Conservation (phyloP, 2,113 vertebrate genomes). For the Pterocles burchelli region DNA sequence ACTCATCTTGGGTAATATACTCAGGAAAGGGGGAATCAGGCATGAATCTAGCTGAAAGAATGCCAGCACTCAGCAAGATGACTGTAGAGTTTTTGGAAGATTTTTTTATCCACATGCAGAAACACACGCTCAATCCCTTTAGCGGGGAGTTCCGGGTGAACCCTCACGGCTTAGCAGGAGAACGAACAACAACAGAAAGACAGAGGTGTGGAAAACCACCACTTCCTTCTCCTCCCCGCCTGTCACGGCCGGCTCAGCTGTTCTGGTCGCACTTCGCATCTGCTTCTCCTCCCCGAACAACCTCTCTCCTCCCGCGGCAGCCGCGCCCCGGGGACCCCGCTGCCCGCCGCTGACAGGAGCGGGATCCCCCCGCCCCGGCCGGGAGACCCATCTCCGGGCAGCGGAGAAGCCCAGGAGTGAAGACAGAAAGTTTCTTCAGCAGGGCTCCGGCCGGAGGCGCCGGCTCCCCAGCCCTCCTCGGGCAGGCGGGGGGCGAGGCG, state of each 20-base stretch:
- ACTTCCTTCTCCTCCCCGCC: slow-evolving; percentile 24
- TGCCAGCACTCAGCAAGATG: neutral
- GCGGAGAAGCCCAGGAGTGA: neutral
- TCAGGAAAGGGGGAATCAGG: neutral
- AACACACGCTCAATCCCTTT: neutral
- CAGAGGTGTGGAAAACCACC: neutral
- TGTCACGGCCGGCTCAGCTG: slow-evolving; percentile 27
- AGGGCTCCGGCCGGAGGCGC: neutral
- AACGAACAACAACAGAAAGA: neutral
- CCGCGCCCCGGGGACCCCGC: neutral
- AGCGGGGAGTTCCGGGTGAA: neutral
- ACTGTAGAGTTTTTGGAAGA: neutral
- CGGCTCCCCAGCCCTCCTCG: neutral
- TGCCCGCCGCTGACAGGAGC: neutral
- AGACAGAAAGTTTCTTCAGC: slow-evolving; percentile 25
- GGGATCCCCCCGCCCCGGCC: neutral
- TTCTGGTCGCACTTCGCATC: neutral
- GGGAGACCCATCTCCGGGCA: neutral
- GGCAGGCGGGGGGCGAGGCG: neutral
- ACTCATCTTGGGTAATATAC: neutral
- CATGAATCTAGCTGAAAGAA: neutral
- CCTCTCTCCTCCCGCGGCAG: neutral
- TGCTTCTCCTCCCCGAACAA: neutral
- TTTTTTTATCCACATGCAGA: neutral
- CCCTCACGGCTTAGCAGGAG: neutral